Percentiles rank a stretch among this genome's conserved stretches.
These are phyloP conservation scores for Melitaea athalia DNA, from an alignment of 2,888 invertebrate species.

Conservation along the genomic window DNA sequence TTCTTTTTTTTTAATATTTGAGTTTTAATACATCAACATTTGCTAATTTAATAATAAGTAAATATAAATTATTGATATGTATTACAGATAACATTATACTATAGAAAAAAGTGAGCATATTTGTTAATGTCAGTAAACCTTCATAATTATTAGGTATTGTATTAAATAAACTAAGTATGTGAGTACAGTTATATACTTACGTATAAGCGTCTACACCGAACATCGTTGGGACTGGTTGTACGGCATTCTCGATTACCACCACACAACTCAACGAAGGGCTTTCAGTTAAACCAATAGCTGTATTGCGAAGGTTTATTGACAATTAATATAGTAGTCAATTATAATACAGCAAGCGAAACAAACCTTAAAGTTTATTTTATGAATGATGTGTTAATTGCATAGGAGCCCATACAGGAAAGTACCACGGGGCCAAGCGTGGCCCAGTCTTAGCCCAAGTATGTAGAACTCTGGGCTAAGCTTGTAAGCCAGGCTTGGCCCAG, in stretches of 20 bases:
- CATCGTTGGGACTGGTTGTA: constrained; percentile 62
- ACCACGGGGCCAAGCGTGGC: no score
- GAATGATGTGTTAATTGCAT: no score
- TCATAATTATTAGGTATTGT: not conserved
- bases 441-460: no score
- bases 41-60: not conserved
- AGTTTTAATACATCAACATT: no score
- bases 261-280: constrained; percentile 39
- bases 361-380: no score
- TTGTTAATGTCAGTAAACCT: not conserved
- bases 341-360: no score
- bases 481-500: no score
- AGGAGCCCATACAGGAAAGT: no score
- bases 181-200: constrained; percentile 43
- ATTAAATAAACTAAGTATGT: constrained; percentile 20
- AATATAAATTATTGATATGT: not conserved
- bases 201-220: constrained; percentile 51
- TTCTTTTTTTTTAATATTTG: no score
- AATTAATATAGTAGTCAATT: not conserved
- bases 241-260: constrained; percentile 65
- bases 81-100: not conserved
- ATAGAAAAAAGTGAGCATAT: constrained; percentile 1
- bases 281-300: constrained; percentile 13
- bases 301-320: not conserved
- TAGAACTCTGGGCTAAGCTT: no score